Evolutionary conservation across 2,888 invertebrate genomes (phyloP).

Genomic region (Cyclophora albipunctata): DNA sequence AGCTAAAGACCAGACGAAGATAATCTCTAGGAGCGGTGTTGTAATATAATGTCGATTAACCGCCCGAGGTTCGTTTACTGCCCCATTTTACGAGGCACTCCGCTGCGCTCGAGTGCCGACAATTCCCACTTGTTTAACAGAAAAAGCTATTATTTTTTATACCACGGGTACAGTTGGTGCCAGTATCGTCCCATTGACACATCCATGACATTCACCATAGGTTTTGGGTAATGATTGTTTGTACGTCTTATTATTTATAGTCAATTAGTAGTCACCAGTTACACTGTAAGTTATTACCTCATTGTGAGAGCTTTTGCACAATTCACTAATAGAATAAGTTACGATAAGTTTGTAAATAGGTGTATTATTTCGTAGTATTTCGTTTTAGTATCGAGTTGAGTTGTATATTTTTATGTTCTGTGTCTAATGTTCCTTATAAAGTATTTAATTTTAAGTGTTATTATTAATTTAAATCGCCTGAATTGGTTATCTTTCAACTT

Average conservation of each 20-base stretch:
- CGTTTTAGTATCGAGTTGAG: slow-evolving; percentile 14
- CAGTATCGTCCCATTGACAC: slow-evolving; percentile 25
- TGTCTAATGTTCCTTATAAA: slow-evolving; percentile 40
- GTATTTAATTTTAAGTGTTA: slow-evolving; percentile 20
- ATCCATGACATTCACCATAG: slow-evolving; percentile 67
- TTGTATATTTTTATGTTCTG: slow-evolving; percentile 29
- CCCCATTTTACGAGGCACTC: slow-evolving; percentile 56
- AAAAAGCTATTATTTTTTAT: slow-evolving; percentile 40
- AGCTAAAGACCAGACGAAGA: slow-evolving; percentile 60
- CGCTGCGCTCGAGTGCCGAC: slow-evolving; percentile 53
- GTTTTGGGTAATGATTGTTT: slow-evolving; percentile 44
- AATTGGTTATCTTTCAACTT: not conserved
- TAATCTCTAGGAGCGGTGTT: slow-evolving; percentile 67
- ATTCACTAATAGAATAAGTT: slow-evolving; percentile 54
- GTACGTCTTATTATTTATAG: slow-evolving; percentile 33
- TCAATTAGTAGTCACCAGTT: slow-evolving; percentile 72
- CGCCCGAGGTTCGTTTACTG: slow-evolving; percentile 45
- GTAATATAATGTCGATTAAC: slow-evolving; percentile 59
- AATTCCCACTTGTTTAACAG: slow-evolving; percentile 60
- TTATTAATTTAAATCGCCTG: slow-evolving; percentile 15
- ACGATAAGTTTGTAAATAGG: slow-evolving; percentile 45
- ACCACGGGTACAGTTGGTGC: slow-evolving; percentile 30
- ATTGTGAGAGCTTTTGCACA: slow-evolving; percentile 71
- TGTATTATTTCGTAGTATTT: not conserved
- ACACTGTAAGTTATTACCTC: slow-evolving; percentile 73